A percentile compares a stretch with the other conserved stretches of the same genome.
These are phyloP conservation scores for Laticauda laticaudata DNA, from an alignment of 2,113 vertebrate species.

Conservation along the genomic window DNA sequence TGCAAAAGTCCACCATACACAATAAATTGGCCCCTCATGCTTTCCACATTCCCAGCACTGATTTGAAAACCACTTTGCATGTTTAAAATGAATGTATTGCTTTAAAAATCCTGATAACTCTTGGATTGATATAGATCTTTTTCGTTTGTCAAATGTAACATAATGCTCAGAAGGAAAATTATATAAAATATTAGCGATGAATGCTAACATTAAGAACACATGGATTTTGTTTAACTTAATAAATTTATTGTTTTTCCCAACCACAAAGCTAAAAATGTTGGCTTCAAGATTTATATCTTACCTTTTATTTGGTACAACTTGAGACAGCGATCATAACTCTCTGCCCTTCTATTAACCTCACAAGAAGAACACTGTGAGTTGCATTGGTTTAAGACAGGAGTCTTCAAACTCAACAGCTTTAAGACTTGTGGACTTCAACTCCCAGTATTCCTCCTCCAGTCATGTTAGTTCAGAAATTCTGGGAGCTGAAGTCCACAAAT, in stretches of 20 bases:
- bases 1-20: not conserved
- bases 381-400: not conserved
- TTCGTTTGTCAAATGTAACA: not conserved
- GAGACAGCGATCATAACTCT: not conserved
- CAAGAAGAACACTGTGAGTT: not conserved
- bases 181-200: not conserved
- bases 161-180: not conserved
- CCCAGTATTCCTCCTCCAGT: too few species aligned
- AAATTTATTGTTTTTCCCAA: not conserved
- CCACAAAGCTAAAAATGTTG: not conserved
- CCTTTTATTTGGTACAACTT: not conserved
- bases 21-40: not conserved
- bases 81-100: not conserved
- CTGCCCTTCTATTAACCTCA: not conserved
- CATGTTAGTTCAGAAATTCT: too few species aligned
- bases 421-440: too few species aligned
- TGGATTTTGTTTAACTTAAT: not conserved
- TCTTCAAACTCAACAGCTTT: too few species aligned
- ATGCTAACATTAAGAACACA: not conserved
- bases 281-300: not conserved
- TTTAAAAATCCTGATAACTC: not conserved
- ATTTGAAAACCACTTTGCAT: not conserved
- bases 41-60: not conserved
- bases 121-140: not conserved
- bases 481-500: too few species aligned